Base-by-base conservation (phyloP, 2,797 vertebrate species). In the Microctenopoma stevenorrisi region DNA sequence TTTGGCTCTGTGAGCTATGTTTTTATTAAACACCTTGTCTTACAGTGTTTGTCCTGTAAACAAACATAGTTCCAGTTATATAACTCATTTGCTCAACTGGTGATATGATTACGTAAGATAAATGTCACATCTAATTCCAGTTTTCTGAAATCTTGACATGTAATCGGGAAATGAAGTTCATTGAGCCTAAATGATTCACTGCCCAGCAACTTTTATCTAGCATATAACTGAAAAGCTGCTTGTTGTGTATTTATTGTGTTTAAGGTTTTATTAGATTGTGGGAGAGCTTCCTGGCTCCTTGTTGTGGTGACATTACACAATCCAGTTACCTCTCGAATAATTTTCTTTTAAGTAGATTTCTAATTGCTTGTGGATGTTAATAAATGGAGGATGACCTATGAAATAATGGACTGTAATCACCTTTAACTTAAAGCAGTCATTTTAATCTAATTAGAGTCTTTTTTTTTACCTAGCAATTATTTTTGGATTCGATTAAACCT, bases 271-370 rank as follows among this genome's bases (percentile, higher is more conserved):
- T 90, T 88, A 49, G 64, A 87, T 89, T 79, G 35, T 25, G 35
- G 14, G 46, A 52, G 42, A 49, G 50, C 81, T 87, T 89, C 74
- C 76, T 80, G 64, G 44, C 63, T 86, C 83, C 85, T 86, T 73
- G 73, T 84, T 51, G 54, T 69, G 66, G 42, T 68, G 58, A 43
- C 63, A 64, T 85, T 72, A 72, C 63, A 72, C 57, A 67, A 90
- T 57, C 60, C 26, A 80, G 78, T 93, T 87, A 89, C 12, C 40
- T 43, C 37, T 5, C 9, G 2, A 64, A 76, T 88, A 37, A 69
- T 71, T 75, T 67, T 35, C 50, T 79, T 67, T 64, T 78, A 77
- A 91, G 88, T 65, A n/a, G 47, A 86, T 90, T 80, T 65, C 1
- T 15, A 6, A 79, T 82, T 57, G 57, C 69, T 75, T 3, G 26